Percentiles rank a stretch among this genome's conserved stretches.
Evolutionary conservation across 2,888 invertebrate species (phyloP).

Genomic region (Heterodera filipjevi): DNA sequence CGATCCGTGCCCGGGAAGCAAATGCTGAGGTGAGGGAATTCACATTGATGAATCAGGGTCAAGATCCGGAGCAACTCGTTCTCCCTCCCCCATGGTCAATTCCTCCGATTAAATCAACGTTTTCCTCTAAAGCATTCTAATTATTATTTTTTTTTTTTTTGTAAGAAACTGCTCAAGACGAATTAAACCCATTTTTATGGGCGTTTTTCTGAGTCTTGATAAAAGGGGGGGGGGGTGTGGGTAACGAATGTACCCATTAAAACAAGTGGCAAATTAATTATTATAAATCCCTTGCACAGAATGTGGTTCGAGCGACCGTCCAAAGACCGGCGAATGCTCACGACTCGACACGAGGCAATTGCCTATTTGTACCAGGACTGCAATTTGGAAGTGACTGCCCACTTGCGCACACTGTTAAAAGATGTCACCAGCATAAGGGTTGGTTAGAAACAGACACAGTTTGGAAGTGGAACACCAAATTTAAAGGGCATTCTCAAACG

Average conservation of each 20-base stretch:
- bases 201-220: no score
- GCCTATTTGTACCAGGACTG: conserved; percentile 74
- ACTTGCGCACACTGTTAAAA: conserved; percentile 67
- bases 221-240: no score
- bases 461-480: background rate
- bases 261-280: no score
- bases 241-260: no score
- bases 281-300: no score
- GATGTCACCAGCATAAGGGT: conserved; percentile 44
- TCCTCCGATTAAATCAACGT: no score
- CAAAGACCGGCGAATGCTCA: conserved; percentile 72
- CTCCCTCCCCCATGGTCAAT: no score
- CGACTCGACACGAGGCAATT: conserved; percentile 75
- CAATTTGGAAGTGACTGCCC: conserved; percentile 73
- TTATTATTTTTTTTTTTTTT: conserved; percentile 42
- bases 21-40: conserved; percentile 41
- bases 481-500: conserved; percentile 41
- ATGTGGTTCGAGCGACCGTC: conserved; percentile 77
- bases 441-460: background rate
- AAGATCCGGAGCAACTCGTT: no score
- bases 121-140: no score
- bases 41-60: background rate
- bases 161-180: no score
- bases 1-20: conserved; percentile 74
- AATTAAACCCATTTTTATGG: no score